A percentile compares a stretch with the other conserved stretches of the same genome.
Conservation (phyloP, 2,888 invertebrate genomes). For the Coelinius sp. region DNA sequence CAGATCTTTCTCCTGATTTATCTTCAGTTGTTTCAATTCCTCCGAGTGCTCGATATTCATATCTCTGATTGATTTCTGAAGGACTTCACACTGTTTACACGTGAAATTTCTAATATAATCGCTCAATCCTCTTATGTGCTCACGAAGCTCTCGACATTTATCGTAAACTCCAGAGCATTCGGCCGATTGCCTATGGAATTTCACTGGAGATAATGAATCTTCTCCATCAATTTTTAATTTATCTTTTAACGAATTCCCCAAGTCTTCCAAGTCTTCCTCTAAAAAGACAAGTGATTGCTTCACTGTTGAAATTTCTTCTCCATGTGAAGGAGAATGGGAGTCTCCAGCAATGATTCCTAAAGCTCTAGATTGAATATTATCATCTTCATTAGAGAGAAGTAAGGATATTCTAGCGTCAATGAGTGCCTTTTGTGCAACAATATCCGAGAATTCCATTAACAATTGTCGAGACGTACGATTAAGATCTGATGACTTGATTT, state of each 20-base stretch:
- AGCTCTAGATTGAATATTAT: background rate
- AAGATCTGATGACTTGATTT: slow-evolving; percentile 64
- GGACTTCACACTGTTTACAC: slow-evolving; percentile 71
- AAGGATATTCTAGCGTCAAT: slow-evolving; percentile 84
- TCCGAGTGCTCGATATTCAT: slow-evolving; percentile 68
- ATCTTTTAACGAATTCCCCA: slow-evolving; percentile 58
- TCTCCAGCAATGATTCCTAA: background rate
- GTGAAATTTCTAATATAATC: slow-evolving; percentile 61
- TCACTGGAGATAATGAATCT: background rate
- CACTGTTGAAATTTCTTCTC: slow-evolving; percentile 46
- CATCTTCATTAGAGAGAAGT: slow-evolving; percentile 74
- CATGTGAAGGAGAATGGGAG: background rate
- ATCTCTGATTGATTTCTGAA: slow-evolving; percentile 70
- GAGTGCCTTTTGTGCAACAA: slow-evolving; percentile 81
- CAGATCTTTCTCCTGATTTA: slow-evolving; percentile 72
- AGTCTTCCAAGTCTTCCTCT: slow-evolving; percentile 65
- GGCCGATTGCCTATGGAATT: slow-evolving; percentile 41
- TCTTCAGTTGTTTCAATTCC: slow-evolving; percentile 68
- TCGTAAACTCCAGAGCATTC: slow-evolving; percentile 74
- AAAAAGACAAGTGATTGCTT: slow-evolving; percentile 64
- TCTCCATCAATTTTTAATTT: slow-evolving; percentile 30
- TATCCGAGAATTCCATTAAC: slow-evolving; percentile 79
- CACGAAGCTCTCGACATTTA: slow-evolving; percentile 74
- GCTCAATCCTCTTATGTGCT: slow-evolving; percentile 72
- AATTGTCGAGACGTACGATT: slow-evolving; percentile 71